Evolutionary conservation across 2,888 invertebrate species (phyloP).

Genomic region (Drosophila lacicola): DNA sequence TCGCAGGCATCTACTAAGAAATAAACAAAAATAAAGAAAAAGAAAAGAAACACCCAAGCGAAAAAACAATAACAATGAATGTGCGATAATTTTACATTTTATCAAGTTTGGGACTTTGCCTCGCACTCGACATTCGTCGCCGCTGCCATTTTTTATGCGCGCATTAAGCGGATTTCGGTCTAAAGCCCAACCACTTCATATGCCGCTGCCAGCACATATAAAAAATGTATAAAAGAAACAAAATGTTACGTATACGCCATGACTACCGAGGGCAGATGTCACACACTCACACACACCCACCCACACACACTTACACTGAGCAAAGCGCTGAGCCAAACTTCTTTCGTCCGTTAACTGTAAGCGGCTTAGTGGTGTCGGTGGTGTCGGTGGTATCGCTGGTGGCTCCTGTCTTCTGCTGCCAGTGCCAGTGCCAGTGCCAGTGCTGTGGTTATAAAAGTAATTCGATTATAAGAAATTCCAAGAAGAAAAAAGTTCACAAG

Average conservation of each 20-base stretch:
- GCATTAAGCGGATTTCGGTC: conserved; percentile 77
- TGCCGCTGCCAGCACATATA: conserved; percentile 29
- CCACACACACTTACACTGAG: background rate
- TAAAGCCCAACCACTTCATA: conserved; percentile 77
- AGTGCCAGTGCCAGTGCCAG: conserved; percentile 16
- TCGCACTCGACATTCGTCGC: conserved; percentile 55
- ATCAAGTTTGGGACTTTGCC: conserved; percentile 69
- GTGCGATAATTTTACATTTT: conserved; percentile 81
- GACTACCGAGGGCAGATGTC: conserved; percentile 71
- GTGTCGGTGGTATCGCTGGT: conserved; percentile 25
- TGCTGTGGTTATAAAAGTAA: conserved; percentile 71
- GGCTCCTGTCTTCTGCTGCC: conserved; percentile 42
- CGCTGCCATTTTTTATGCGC: conserved; percentile 76
- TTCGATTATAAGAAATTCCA: conserved; percentile 70
- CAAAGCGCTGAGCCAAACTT: conserved; percentile 30
- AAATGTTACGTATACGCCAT: conserved; percentile 68
- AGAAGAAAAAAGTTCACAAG: conserved; percentile 17
- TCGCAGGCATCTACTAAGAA: conserved; percentile 28
- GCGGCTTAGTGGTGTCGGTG: conserved; percentile 73
- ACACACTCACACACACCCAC: conserved; percentile 28
- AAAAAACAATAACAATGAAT: conserved; percentile 78
- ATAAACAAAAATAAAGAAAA: background rate
- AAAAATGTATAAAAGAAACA: conserved; percentile 56
- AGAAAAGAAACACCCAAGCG: conserved; percentile 15
- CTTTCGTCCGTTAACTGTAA: conserved; percentile 62